These are phyloP conservation scores for Oenanthe melanoleuca DNA, from an alignment of 2,113 vertebrate species.

Conservation along the genomic window DNA sequence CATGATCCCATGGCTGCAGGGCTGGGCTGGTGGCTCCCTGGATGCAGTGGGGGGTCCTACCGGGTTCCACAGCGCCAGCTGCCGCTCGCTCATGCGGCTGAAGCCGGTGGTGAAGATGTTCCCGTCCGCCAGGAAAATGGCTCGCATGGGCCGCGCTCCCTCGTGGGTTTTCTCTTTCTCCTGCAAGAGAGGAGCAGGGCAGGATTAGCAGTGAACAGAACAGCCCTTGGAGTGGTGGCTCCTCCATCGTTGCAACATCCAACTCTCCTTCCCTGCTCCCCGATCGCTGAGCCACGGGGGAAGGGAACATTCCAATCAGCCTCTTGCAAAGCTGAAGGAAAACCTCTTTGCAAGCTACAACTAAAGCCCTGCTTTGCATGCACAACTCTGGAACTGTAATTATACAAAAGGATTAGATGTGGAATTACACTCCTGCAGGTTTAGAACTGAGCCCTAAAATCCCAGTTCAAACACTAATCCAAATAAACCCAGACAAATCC, in stretches of 20 bases:
- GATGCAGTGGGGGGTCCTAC: not conserved
- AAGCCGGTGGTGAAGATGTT: conserved; percentile 96
- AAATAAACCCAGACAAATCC: conserved; percentile 42
- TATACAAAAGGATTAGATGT: conserved; percentile 35
- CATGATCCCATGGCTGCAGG: not conserved
- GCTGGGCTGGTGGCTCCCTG: accelerated
- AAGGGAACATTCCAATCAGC: not conserved
- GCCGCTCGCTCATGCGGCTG: conserved; percentile 96
- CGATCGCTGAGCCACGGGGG: not conserved
- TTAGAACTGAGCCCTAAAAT: conserved; percentile 39
- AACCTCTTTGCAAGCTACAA: not conserved
- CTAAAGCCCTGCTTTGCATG: not conserved
- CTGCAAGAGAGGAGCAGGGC: conserved; percentile 67
- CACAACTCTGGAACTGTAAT: conserved; percentile 4
- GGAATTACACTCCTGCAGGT: conserved; percentile 55
- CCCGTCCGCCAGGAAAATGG: conserved; percentile 91
- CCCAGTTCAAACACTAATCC: conserved; percentile 45
- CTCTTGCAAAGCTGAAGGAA: not conserved
- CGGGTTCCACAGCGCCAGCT: conserved; percentile 92
- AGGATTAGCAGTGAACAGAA: not conserved
- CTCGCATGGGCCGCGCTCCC: conserved; percentile 92
- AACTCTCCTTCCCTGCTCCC: not conserved
- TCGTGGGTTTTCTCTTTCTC: conserved; percentile 96
- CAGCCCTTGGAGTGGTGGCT: not conserved
- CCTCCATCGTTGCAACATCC: not conserved